Evolutionary conservation across 1,140 invertebrate species (phyloP).

Genomic region (Bactericera cockerelli): DNA sequence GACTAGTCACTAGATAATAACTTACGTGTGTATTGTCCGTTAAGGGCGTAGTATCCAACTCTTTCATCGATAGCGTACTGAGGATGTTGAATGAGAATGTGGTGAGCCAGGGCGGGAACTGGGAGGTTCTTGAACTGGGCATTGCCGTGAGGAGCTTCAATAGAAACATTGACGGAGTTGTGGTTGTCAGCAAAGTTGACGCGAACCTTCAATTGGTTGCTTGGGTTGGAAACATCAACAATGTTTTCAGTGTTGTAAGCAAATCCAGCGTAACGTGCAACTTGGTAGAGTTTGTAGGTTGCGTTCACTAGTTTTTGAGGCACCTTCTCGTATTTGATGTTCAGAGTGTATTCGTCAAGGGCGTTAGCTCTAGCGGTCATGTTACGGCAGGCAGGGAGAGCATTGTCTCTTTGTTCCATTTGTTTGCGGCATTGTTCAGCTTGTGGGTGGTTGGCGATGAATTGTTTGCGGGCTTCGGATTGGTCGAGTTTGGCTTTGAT

Average conservation of each 20-base stretch:
- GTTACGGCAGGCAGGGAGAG: constrained; percentile 36
- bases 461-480: constrained; percentile 32
- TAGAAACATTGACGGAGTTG: constrained; percentile 28
- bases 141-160: constrained; percentile 30
- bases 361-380: constrained; percentile 32
- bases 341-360: constrained; percentile 32
- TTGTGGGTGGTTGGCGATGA: constrained; percentile 28
- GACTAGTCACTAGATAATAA: no score
- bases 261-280: constrained; percentile 16
- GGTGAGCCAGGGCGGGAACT: constrained; percentile 24
- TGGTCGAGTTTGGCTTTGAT: constrained; percentile 29
- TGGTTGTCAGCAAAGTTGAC: constrained; percentile 29
- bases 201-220: constrained; percentile 33
- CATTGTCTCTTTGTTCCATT: constrained; percentile 35
- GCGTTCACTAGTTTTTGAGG: constrained; percentile 18
- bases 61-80: constrained; percentile 28
- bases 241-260: constrained; percentile 20
- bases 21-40: constrained; percentile 32
- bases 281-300: constrained; percentile 21
- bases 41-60: constrained; percentile 27
- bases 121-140: constrained; percentile 29
- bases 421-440: constrained; percentile 33
- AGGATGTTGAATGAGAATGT: constrained; percentile 31
- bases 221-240: constrained; percentile 20
- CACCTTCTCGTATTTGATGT: constrained; percentile 32